Base-by-base conservation (phyloP, 2,113 vertebrate genomes). In the Colinus virginianus region DNA sequence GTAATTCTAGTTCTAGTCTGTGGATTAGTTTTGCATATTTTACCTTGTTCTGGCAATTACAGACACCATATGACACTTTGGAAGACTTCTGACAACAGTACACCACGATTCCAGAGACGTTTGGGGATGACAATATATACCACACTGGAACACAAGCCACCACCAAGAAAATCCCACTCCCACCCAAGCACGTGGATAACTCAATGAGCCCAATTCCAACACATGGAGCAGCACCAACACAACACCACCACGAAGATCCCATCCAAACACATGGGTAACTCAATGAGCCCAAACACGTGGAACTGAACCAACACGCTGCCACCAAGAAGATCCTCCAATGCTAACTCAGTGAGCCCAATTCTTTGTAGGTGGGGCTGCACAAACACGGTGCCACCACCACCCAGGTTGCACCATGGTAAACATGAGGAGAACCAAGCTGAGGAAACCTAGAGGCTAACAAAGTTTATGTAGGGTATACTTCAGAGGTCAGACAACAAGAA, bases 21-120 rank as follows among this genome's bases (percentile, higher is more conserved):
- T 28, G 69, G 3, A 53, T 58, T 30, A 0, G 46, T 79, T 87
- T 16, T 63, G 26, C 40, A 13, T 1, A 10, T 53, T 91, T 75
- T 18, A 0, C 42, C 46, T 34, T 16, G 0, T 63, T 74, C 53
- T 70, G 56, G 32, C 25, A 34, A 9, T 14, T 19, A 4, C 0
- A 56, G 64, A 4, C 30, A 23, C 11, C 0, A 0, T 1, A 5
- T 1, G 9, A 80, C 22, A 9, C 46, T 80, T 0, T 23, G 64
- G 64, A 55, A 76, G 61, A 8, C 45, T n/a, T 46, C 14, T 22
- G 67, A 11, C 25, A 16, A 58, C 22, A 7, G 51, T 0, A 19
- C 16, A 4, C 17, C 1, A 15, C 0, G 9, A 49, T 12, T 18
- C 22, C n/a, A 66, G 69, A 0, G 53, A 69, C 2, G 36, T 23